A percentile compares a stretch with the other conserved stretches of the same genome.
Evolutionary conservation across 2,888 invertebrate species (phyloP).

Genomic region (Mactromeris polynyma): DNA sequence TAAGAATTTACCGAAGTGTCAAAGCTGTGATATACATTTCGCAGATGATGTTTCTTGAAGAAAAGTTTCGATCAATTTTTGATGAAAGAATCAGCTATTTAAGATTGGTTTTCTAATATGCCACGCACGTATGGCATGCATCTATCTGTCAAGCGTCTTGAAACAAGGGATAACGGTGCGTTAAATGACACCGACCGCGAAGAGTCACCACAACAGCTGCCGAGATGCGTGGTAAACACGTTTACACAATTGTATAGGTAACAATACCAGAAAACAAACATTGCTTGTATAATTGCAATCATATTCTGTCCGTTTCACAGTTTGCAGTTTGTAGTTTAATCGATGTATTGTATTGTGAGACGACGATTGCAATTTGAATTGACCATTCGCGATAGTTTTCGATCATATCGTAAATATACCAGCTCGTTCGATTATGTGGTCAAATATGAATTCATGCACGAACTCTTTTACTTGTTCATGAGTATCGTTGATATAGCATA

Average conservation of each 20-base stretch:
- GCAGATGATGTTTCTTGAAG: not conserved
- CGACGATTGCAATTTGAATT: slow-evolving; percentile 2
- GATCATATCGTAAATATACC: not conserved
- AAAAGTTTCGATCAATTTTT: not conserved
- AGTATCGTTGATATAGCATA: too few species aligned
- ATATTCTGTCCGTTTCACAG: not conserved
- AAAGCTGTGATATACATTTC: not conserved
- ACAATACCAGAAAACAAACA: not conserved
- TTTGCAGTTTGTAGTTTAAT: not conserved
- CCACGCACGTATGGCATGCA: not conserved
- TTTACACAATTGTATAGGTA: not conserved
- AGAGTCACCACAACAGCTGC: not conserved
- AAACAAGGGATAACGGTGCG: not conserved
- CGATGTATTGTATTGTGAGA: not conserved
- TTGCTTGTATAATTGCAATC: slow-evolving; percentile 2
- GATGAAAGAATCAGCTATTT: not conserved
- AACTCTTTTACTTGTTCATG: too few species aligned
- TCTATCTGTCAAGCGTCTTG: not conserved
- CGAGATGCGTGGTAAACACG: not conserved
- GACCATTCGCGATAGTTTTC: not conserved
- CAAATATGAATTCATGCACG: too few species aligned
- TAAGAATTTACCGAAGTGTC: not conserved
- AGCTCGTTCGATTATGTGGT: not conserved
- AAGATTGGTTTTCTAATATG: not conserved
- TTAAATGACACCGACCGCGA: not conserved